phyloP scores from a whole-genome alignment of 1,140 invertebrate genomes.

The Anthonomus grandis region DNA sequence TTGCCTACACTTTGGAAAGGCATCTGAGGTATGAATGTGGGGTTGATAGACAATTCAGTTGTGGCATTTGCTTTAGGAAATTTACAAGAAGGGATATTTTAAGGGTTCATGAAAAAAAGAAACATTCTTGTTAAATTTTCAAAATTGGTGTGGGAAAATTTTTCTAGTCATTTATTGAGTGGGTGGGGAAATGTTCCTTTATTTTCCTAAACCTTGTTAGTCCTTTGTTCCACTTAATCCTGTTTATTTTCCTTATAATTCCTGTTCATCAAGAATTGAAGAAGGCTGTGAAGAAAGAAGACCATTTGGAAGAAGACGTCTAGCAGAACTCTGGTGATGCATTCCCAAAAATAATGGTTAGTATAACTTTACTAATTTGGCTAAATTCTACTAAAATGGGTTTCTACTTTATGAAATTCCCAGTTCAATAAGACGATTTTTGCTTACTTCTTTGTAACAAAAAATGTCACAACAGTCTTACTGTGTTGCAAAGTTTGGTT shows the following conservation, averaged over 20 bases:
- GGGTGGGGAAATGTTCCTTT: not conserved
- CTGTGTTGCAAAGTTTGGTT: too few species aligned
- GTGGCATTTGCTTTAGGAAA: slow-evolving; percentile 44
- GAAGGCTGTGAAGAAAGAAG: too few species aligned
- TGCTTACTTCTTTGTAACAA: slow-evolving; percentile 16
- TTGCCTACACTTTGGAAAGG: slow-evolving; percentile 49
- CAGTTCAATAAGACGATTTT: not conserved
- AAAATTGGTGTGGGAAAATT: not conserved
- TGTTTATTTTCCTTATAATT: too few species aligned
- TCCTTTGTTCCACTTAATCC: too few species aligned
- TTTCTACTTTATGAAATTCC: slow-evolving; percentile 5
- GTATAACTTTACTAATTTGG: too few species aligned
- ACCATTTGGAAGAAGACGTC: too few species aligned
- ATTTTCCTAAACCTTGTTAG: too few species aligned
- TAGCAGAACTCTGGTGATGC: too few species aligned
- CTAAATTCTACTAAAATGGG: too few species aligned
- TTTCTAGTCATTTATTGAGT: not conserved
- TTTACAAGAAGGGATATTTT: slow-evolving; percentile 30
- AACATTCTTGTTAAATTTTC: slow-evolving; percentile 41
- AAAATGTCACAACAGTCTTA: too few species aligned
- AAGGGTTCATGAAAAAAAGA: slow-evolving; percentile 26
- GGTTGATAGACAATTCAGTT: slow-evolving; percentile 43
- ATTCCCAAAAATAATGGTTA: too few species aligned
- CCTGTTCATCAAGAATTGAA: too few species aligned
- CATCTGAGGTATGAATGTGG: slow-evolving; percentile 30